These are phyloP conservation scores for Ptiloglossa arizonensis DNA, from an alignment of 1,140 invertebrate genomes.

Conservation along the genomic window DNA sequence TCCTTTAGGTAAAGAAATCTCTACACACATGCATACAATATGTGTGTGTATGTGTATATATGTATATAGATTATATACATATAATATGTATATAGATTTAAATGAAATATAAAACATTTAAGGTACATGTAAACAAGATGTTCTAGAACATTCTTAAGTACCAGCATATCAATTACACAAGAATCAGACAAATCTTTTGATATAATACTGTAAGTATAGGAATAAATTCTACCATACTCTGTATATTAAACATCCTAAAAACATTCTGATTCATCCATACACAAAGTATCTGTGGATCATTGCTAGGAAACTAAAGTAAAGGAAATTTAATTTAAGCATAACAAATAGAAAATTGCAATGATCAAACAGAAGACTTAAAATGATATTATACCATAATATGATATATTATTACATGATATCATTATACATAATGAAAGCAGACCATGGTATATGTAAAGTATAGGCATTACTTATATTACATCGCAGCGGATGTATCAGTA, in stretches of 20 bases:
- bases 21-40: neutral
- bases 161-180: neutral
- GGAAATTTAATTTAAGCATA: neutral
- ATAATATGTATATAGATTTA: too few species aligned
- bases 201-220: neutral
- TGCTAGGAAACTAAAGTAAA: neutral
- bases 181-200: neutral
- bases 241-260: neutral
- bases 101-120: neutral
- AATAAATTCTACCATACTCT: neutral
- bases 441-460: neutral
- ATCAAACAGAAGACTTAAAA: neutral
- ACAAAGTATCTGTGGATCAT: neutral
- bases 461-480: neutral
- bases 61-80: too few species aligned
- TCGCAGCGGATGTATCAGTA: neutral
- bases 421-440: neutral
- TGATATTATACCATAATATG: too few species aligned
- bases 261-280: neutral
- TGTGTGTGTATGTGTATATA: too few species aligned
- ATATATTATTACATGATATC: too few species aligned
- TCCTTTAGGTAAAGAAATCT: neutral
- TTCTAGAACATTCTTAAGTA: conserved; percentile 38
- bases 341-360: neutral
- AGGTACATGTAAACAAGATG: conserved; percentile 10